Evolutionary conservation across 2,797 vertebrate genomes (phyloP), one percentile per base, ranked within the genome.

Genomic region (Spea hammondii): DNA sequence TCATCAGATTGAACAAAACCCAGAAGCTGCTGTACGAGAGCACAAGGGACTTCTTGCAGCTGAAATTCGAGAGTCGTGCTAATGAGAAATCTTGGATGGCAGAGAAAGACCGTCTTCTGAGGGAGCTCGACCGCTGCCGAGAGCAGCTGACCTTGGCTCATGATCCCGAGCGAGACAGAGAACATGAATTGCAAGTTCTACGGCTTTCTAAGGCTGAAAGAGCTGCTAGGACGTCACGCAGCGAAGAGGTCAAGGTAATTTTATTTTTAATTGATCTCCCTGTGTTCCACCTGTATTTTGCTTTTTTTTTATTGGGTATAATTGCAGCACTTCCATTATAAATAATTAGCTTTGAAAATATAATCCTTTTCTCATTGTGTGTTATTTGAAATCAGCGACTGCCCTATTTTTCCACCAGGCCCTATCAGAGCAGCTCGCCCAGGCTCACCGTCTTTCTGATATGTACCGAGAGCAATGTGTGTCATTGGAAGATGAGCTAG

Each of bases 401-500:
- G 53, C 8, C 53, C 53, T 8, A 2, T 13, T 8, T 55, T 55
- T 13, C 53, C 53, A 4, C 4, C 73, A 98, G 96, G 89, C 85
- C 2, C 77, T 98, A 75, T 93, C 94, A 74, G 95, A 97, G 51
- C 93, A 96, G 45, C 87, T 99, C n/a, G 86, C 86, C 51, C 95
- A 98, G 87, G 93, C 95, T 17, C 93, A 94, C 59, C 91, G 68
- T 48, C 85, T 99, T 70, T 94, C 97, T 1, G 91, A 89, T 85
- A 98, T 98, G 97, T 99, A 96, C 86, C 92, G 95, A 81, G 93
- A 96, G 78, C 98, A 99, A 88, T 98, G 97, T 60, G 87, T 98
- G 65, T 84, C 90, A 65, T 77, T 99, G 81, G 98, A 99, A 87
- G 92, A 94, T 4, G 94, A 98, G 11, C 84, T 99, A 83, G 90